phyloP scores from a whole-genome alignment of 92 coral and sea anemone genomes.

The Palythoa grandis region DNA sequence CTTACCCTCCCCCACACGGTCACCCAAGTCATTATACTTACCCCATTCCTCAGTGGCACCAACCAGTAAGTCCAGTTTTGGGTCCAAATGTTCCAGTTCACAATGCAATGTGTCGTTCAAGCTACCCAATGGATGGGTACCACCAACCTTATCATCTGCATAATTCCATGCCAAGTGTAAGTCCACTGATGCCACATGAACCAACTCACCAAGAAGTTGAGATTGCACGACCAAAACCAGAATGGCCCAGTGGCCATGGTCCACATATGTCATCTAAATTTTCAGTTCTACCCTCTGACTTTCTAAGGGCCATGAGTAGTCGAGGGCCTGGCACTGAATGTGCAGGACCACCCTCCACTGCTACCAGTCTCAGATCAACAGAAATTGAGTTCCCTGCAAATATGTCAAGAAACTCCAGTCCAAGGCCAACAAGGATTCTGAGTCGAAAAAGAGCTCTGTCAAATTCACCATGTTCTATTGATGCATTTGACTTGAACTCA shows the following conservation, averaged over 20 bases:
- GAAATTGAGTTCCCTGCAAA: constrained; percentile 79
- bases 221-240: constrained; percentile 95
- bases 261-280: constrained; percentile 71
- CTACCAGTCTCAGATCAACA: constrained; percentile 91
- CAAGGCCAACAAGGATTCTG: constrained; percentile 78
- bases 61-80: constrained; percentile 60
- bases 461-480: constrained; percentile 92
- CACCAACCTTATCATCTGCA: constrained; percentile 53
- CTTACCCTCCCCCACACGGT: constrained; percentile 58
- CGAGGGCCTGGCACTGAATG: constrained; percentile 72
- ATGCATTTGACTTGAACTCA: constrained; percentile 92
- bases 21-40: constrained; percentile 65
- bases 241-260: constrained; percentile 87
- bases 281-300: constrained; percentile 76
- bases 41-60: constrained; percentile 78
- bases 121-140: constrained; percentile 54
- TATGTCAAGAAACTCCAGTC: constrained; percentile 79
- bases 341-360: constrained; percentile 95
- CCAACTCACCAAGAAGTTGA: constrained; percentile 67
- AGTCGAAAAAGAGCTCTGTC: constrained; percentile 90
- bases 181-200: constrained; percentile 45
- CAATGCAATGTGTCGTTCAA: constrained; percentile 54
- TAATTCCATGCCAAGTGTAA: constrained; percentile 39
- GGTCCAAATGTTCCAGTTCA: constrained; percentile 60
- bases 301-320: constrained; percentile 70